phyloP scores from a whole-genome alignment of 2,113 vertebrate species.

The Pipra filicauda region DNA sequence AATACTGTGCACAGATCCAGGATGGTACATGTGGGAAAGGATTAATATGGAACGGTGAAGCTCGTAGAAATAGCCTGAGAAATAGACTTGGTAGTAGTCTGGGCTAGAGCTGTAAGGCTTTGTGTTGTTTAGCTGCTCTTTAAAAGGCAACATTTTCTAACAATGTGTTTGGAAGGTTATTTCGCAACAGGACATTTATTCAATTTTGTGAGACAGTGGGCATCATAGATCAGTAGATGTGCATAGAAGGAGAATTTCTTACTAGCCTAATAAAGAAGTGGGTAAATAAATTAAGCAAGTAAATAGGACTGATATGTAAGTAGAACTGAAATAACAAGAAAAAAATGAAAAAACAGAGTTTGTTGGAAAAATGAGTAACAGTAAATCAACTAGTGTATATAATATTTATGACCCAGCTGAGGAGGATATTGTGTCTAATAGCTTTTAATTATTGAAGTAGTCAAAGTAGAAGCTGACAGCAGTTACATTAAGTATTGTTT shows the following conservation, averaged over 20 bases:
- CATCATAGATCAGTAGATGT: background rate
- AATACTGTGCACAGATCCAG: background rate
- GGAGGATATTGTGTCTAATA: background rate
- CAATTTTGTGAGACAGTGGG: background rate
- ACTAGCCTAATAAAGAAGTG: background rate
- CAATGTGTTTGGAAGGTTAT: background rate
- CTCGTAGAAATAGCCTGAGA: background rate
- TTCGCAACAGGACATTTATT: background rate
- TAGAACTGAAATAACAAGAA: background rate
- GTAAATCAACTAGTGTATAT: background rate
- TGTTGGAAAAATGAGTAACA: background rate
- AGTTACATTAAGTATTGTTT: background rate
- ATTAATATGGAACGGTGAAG: background rate
- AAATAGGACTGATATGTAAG: background rate
- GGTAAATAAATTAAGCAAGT: background rate
- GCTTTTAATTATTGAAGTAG: background rate
- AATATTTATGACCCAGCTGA: background rate
- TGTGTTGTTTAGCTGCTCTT: background rate
- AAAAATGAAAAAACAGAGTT: background rate
- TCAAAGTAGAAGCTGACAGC: background rate
- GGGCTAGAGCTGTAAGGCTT: background rate
- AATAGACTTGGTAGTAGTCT: background rate
- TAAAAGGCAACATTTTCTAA: background rate
- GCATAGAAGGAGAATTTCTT: background rate
- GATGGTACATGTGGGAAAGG: background rate